Evolutionary conservation across 2,888 invertebrate species (phyloP).

Genomic region (Lacanobia oleracea): DNA sequence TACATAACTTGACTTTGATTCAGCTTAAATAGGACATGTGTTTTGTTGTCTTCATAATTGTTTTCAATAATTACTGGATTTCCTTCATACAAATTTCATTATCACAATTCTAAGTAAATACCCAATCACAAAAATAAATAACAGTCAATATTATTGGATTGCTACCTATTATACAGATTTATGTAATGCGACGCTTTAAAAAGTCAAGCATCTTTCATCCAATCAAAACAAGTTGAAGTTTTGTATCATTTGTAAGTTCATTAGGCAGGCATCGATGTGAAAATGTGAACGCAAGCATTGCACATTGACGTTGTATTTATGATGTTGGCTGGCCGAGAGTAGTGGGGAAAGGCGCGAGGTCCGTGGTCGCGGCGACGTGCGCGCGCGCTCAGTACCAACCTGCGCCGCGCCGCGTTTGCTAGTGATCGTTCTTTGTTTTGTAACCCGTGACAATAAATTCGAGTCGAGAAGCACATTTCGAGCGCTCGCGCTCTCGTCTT

Average conservation of each 20-base stretch:
- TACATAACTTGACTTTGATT: conserved; percentile 22
- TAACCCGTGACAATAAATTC: conserved; percentile 89
- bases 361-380: conserved; percentile 59
- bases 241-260: conserved; percentile 25
- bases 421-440: conserved; percentile 73
- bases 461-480: conserved; percentile 80
- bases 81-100: conserved; percentile 2
- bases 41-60: conserved; percentile 8
- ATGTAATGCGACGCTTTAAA: not conserved
- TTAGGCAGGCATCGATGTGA: conserved; percentile 39
- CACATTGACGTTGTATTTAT: conserved; percentile 59
- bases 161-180: not conserved
- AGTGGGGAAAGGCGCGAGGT: conserved; percentile 69
- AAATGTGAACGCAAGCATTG: conserved; percentile 67
- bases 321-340: conserved; percentile 53
- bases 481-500: conserved; percentile 87
- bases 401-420: conserved; percentile 82
- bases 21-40: not conserved
- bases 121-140: conserved; percentile 4
- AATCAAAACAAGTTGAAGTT: conserved; percentile 6
- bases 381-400: conserved; percentile 77
- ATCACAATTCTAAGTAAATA: conserved; percentile 20
- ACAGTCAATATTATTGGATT: not conserved
- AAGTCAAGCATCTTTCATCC: not conserved
- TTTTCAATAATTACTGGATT: not conserved